phyloP scores from a whole-genome alignment of 2,888 invertebrate species.

The Sinohyriopsis cumingii region DNA sequence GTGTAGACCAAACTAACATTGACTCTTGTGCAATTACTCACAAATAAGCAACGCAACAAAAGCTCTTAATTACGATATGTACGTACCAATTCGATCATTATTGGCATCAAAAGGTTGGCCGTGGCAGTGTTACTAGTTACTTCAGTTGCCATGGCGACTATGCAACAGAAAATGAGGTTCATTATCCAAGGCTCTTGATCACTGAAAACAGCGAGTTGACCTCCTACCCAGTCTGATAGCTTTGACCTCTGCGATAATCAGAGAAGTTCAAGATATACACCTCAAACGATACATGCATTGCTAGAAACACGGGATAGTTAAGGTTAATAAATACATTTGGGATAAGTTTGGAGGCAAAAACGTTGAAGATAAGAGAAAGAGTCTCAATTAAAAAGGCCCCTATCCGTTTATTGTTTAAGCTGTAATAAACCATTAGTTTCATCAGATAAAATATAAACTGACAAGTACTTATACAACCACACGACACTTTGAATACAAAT shows the following conservation, averaged over 20 bases:
- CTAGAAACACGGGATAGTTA: too few species aligned
- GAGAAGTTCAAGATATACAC: not conserved
- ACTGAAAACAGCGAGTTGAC: slow-evolving; percentile 41
- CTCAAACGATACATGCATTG: too few species aligned
- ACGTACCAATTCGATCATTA: slow-evolving; percentile 59
- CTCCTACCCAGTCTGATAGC: slow-evolving; percentile 53
- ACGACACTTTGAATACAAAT: too few species aligned
- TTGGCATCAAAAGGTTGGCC: slow-evolving; percentile 63
- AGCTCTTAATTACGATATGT: not conserved
- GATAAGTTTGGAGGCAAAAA: too few species aligned
- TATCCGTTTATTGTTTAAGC: too few species aligned
- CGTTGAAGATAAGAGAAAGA: too few species aligned
- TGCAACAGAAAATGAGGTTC: slow-evolving; percentile 47
- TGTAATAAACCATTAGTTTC: too few species aligned
- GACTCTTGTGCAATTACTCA: not conserved
- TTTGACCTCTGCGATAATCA: slow-evolving; percentile 53
- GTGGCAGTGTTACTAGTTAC: slow-evolving; percentile 66
- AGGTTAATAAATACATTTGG: too few species aligned
- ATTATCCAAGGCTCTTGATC: slow-evolving; percentile 48
- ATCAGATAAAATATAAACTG: too few species aligned
- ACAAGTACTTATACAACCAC: too few species aligned
- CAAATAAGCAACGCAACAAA: not conserved
- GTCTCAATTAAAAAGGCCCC: too few species aligned
- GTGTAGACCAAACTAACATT: not conserved
- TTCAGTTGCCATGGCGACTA: slow-evolving; percentile 58